phyloP scores from a whole-genome alignment of 1,140 invertebrate species.

The Drosophila simulans region DNA sequence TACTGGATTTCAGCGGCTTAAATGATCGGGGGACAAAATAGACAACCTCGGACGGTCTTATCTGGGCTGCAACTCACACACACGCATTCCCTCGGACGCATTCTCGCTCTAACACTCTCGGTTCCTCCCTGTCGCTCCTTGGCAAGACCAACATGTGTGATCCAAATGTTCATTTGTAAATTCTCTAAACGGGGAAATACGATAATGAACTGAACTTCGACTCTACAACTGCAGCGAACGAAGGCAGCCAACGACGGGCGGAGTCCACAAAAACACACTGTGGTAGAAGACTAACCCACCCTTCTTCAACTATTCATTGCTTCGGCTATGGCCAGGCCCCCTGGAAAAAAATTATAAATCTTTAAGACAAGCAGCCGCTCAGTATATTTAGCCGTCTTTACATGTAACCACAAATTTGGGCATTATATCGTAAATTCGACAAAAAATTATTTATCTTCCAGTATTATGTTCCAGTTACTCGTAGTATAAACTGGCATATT shows the following conservation, averaged over 20 bases:
- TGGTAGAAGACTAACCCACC: slow-evolving; percentile 9
- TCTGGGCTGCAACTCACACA: slow-evolving; percentile 40
- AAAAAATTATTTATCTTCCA: too few species aligned
- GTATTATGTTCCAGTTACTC: too few species aligned
- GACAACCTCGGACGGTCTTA: slow-evolving; percentile 49
- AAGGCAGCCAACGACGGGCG: slow-evolving; percentile 29
- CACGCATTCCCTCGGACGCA: background rate
- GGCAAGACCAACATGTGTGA: slow-evolving; percentile 73
- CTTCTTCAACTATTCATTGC: slow-evolving; percentile 17
- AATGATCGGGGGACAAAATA: slow-evolving; percentile 49
- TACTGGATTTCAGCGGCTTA: slow-evolving; percentile 75
- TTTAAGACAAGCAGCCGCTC: background rate
- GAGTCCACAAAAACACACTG: slow-evolving; percentile 19
- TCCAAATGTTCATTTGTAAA: slow-evolving; percentile 72
- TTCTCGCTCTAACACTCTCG: slow-evolving; percentile 11
- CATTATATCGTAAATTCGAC: too few species aligned
- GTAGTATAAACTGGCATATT: too few species aligned
- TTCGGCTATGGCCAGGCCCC: slow-evolving; percentile 23
- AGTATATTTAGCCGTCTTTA: too few species aligned
- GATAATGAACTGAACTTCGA: slow-evolving; percentile 53
- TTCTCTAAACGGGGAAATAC: slow-evolving; percentile 55
- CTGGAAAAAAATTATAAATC: too few species aligned
- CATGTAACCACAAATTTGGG: too few species aligned
- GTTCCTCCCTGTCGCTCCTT: slow-evolving; percentile 13
- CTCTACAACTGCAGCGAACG: slow-evolving; percentile 37